Evolutionary conservation across 2,113 vertebrate genomes (phyloP), one percentile per base, ranked within the genome.

Genomic region (Turnix velox): DNA sequence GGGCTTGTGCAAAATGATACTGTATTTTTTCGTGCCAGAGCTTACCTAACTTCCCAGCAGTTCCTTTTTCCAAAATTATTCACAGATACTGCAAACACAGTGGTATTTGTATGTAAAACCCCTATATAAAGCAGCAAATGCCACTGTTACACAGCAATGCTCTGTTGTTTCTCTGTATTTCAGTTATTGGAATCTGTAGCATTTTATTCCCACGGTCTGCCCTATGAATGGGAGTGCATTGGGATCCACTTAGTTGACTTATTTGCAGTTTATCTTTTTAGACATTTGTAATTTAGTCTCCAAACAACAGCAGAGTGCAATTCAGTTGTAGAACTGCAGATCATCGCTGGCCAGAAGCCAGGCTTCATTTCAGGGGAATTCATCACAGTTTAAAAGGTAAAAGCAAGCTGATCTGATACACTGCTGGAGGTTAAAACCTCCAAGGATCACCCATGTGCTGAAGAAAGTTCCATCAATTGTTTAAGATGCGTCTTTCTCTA

Each of bases 401-500:
- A 81, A 23, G 20, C 3, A 6, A 16, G 13, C 59, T 80, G 43
- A 35, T 78, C 43, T 5, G 1, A 37, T 33, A 27, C 43, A 55
- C 30, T 92, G 55, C 28, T 85, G 58, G 39, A 37, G 66, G 25
- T 10, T 37, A 16, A 92, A 71, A 55, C 6, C 52, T 75, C 45
- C 33, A 30, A 31, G 43, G 30, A 71, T 6, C 39, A n/a, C 5
- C 22, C n/a, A 35, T 52, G 27, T 77, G n/a, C 33, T 58, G 62
- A 65, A 49, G 35, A n/a, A 76, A 45, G 35, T 22, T 33, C 8
- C 67, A 35, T 13, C 71, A 73, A 25, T 59, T 46, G 31, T 52
- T 79, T 57, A 37, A 42, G 0, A 0, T 30, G 30, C 27, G 6
- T 42, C 11, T 63, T 65, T 49, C 86, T 68, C 17, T 23, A 43